Evolutionary conservation across 1,140 invertebrate species (phyloP).

Genomic region (Philotrypesis tridentata): DNA sequence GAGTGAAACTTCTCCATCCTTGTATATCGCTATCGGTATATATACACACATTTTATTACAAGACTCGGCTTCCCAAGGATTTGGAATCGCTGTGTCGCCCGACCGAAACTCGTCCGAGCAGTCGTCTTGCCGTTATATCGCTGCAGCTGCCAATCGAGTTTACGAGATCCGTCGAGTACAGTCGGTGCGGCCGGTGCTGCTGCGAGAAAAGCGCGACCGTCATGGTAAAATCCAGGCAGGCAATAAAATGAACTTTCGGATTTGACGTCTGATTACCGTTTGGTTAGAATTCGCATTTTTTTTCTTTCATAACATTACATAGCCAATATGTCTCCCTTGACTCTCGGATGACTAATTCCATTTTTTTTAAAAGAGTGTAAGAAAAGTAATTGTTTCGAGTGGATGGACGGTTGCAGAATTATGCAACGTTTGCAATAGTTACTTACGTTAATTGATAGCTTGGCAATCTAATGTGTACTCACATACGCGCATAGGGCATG

Average conservation of each 20-base stretch:
- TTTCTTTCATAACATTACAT: background rate
- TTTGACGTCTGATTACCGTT: background rate
- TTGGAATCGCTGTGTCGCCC: constrained; percentile 9
- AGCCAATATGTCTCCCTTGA: too few relatives aligned
- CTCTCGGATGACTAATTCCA: background rate
- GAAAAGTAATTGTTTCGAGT: background rate
- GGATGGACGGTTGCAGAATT: background rate
- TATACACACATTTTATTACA: constrained; percentile 9
- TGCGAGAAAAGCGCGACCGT: background rate
- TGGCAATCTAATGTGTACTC: background rate
- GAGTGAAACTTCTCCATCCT: background rate
- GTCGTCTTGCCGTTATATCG: constrained; percentile 5
- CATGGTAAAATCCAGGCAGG: background rate
- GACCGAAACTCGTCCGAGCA: background rate
- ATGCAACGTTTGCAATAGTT: background rate
- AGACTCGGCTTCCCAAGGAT: constrained; percentile 18
- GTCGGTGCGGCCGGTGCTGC: background rate
- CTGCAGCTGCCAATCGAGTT: constrained; percentile 11
- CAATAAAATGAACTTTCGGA: background rate
- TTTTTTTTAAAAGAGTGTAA: too few relatives aligned
- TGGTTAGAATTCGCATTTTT: background rate
- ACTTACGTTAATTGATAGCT: background rate
- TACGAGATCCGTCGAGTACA: background rate
- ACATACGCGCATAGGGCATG: background rate
- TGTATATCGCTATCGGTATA: background rate